Evolutionary conservation across 2,888 invertebrate species (phyloP).

Genomic region (Melolontha melolontha): DNA sequence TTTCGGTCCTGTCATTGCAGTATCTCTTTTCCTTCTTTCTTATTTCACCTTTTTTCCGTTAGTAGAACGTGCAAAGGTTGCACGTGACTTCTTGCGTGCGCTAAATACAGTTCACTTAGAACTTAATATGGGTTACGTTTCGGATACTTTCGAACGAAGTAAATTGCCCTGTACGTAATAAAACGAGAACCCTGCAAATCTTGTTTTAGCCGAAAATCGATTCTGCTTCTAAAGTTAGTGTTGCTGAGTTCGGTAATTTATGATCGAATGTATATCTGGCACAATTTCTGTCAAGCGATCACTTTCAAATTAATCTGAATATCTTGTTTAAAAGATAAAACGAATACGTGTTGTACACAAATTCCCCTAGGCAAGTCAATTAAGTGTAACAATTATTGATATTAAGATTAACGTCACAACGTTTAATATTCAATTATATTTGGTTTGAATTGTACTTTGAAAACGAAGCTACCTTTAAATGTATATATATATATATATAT

Average conservation of each 20-base stretch:
- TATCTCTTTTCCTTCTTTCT: not conserved
- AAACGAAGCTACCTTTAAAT: too few relatives aligned
- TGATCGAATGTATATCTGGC: not conserved
- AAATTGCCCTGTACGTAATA: conserved; percentile 40
- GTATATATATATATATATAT: too few relatives aligned
- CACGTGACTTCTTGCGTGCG: conserved; percentile 16
- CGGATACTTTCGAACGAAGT: conserved; percentile 32
- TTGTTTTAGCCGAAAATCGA: conserved; percentile 36
- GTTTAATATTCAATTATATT: too few relatives aligned
- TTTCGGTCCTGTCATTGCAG: conserved; percentile 14
- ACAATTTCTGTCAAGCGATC: too few relatives aligned
- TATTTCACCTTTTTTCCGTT: too few relatives aligned
- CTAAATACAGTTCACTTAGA: conserved; percentile 34
- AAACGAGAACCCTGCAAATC: conserved; percentile 34
- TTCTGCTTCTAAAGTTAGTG: conserved; percentile 1
- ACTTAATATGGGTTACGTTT: conserved; percentile 38
- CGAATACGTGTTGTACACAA: too few relatives aligned
- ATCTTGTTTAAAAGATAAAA: too few relatives aligned
- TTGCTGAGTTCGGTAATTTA: not conserved
- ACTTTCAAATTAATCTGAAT: conserved; percentile 3
- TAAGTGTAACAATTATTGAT: too few relatives aligned
- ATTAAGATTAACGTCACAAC: too few relatives aligned
- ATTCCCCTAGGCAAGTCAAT: too few relatives aligned
- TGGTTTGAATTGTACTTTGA: too few relatives aligned
- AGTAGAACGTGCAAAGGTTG: conserved; percentile 21